Percentiles rank a stretch among this genome's conserved stretches.
These are phyloP conservation scores for Takifugu bimaculatus DNA, from an alignment of 2,113 vertebrate genomes.

Conservation along the genomic window DNA sequence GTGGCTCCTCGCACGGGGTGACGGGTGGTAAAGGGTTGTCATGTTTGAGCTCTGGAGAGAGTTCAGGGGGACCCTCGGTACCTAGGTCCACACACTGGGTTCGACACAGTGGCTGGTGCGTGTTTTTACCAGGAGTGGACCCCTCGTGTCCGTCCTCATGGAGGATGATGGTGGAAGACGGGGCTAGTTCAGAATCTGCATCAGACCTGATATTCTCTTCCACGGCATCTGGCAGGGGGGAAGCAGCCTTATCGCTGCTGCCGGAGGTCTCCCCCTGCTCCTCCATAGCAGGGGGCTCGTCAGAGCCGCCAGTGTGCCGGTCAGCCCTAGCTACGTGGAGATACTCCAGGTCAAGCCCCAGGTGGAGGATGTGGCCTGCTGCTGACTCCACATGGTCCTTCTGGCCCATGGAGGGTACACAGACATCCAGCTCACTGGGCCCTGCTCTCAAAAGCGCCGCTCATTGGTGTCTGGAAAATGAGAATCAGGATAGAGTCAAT, in stretches of 20 bases:
- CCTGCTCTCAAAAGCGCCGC: slow-evolving; percentile 48
- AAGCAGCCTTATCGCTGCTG: slow-evolving; percentile 62
- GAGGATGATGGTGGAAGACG: neutral
- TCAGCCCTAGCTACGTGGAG: slow-evolving; percentile 84
- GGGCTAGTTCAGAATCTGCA: slow-evolving; percentile 70
- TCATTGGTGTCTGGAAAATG: slow-evolving; percentile 73
- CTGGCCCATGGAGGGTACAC: slow-evolving; percentile 93
- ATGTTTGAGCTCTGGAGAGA: slow-evolving; percentile 38
- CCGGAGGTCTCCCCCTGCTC: slow-evolving; percentile 71
- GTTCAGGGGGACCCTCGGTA: slow-evolving; percentile 78
- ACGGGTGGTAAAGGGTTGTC: neutral
- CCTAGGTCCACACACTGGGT: slow-evolving; percentile 87
- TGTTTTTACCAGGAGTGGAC: slow-evolving; percentile 65
- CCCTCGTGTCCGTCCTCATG: slow-evolving; percentile 60
- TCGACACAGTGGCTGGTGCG: slow-evolving; percentile 83
- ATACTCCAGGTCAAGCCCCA: slow-evolving; percentile 79
- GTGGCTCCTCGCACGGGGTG: neutral
- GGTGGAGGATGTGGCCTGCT: slow-evolving; percentile 73
- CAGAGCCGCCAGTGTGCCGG: slow-evolving; percentile 80
- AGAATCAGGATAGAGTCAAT: neutral
- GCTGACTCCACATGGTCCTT: slow-evolving; percentile 89
- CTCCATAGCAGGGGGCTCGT: slow-evolving; percentile 83
- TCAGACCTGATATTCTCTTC: slow-evolving; percentile 82
- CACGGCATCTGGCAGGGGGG: slow-evolving; percentile 66
- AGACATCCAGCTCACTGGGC: slow-evolving; percentile 81